Conservation (phyloP, 1,140 invertebrate genomes). For the Drosophila santomea region DNA sequence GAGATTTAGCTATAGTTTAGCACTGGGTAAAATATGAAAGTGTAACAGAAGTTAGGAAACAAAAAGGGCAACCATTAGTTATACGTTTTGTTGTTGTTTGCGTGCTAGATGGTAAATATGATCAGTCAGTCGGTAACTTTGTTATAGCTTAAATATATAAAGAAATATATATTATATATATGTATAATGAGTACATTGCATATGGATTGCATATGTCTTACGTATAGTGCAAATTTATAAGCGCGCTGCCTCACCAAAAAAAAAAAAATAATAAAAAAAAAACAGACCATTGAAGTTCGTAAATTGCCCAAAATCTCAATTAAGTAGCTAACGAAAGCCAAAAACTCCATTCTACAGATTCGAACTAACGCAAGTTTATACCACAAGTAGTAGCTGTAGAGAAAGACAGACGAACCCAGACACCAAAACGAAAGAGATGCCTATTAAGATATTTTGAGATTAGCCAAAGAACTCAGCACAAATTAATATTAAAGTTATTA, state of each 20-base stretch:
- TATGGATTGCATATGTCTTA: conserved; percentile 23
- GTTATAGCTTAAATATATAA: conserved; percentile 62
- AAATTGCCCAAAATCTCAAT: conserved; percentile 9
- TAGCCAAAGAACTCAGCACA: conserved; percentile 33
- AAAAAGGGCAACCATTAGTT: conserved; percentile 26
- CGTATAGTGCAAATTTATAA: conserved; percentile 51
- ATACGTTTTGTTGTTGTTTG: conserved; percentile 59
- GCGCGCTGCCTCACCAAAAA: conserved; percentile 15
- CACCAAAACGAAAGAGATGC: conserved; percentile 24
- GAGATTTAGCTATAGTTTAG: conserved; percentile 11
- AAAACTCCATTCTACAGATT: conserved; percentile 1
- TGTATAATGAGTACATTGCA: conserved; percentile 15
- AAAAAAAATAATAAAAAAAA: too few species aligned
- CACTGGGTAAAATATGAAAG: neutral
- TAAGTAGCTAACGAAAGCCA: conserved; percentile 8
- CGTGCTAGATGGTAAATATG: conserved; percentile 21
- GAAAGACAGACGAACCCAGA: neutral
- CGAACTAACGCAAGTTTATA: conserved; percentile 38
- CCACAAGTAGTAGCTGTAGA: conserved; percentile 12
- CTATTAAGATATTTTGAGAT: conserved; percentile 11
- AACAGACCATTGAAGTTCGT: conserved; percentile 10
- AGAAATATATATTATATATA: conserved; percentile 45
- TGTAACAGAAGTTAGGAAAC: neutral
- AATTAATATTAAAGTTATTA: conserved; percentile 46
- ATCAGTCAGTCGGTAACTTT: conserved; percentile 39